These are phyloP conservation scores for Umimayanthus kanabou DNA, from an alignment of 92 coral and sea anemone genomes.

Conservation along the genomic window DNA sequence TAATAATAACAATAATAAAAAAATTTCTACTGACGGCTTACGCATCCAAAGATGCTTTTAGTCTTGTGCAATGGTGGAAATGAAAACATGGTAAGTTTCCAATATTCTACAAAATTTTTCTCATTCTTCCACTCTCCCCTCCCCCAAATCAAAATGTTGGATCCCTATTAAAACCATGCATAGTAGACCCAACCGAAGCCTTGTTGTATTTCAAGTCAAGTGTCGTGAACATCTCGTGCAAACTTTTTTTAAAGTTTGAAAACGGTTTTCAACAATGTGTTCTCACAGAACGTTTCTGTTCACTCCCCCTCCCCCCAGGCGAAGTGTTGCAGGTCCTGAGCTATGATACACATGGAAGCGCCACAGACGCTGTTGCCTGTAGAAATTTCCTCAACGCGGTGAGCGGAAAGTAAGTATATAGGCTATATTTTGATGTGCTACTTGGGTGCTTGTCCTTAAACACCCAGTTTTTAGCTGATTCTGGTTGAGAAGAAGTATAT, in stretches of 20 bases:
- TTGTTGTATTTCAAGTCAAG: neutral
- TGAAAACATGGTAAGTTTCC: too few species aligned
- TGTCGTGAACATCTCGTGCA: neutral
- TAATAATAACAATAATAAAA: too few species aligned
- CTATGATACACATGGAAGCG: conserved; percentile 53
- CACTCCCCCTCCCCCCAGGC: conserved; percentile 19
- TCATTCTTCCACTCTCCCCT: neutral
- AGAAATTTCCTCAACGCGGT: conserved; percentile 27
- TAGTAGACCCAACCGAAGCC: neutral
- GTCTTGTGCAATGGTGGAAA: too few species aligned
- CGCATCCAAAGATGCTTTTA: too few species aligned
- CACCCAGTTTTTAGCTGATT: neutral
- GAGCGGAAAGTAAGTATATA: conserved; percentile 48
- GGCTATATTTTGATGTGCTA: too few species aligned
- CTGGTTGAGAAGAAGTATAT: neutral
- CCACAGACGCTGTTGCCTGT: conserved; percentile 29
- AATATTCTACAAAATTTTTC: neutral
- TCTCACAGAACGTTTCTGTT: neutral
- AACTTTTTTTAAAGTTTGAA: too few species aligned
- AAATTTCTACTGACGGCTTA: too few species aligned
- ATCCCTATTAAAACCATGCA: too few species aligned
- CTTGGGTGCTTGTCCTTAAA: neutral
- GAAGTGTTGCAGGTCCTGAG: conserved; percentile 25
- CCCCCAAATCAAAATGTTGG: too few species aligned
- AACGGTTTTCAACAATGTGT: neutral